Percentiles rank a stretch among this genome's conserved stretches.
phyloP scores from a whole-genome alignment of 2,888 invertebrate genomes.

The Morinoia aosen region DNA sequence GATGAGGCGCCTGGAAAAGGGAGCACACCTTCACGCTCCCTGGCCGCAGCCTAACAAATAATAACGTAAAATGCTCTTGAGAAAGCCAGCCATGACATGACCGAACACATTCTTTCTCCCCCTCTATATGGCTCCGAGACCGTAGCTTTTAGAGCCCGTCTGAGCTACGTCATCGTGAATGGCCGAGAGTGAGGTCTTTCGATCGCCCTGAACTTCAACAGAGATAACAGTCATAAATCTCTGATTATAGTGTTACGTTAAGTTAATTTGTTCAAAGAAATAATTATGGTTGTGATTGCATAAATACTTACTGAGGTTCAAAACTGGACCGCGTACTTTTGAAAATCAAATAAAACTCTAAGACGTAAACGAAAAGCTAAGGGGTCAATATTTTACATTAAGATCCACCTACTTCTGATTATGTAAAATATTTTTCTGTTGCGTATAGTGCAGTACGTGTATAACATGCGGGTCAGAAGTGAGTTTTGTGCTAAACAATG shows the following conservation, averaged over 20 bases:
- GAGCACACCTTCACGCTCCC: background rate
- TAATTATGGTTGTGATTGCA: background rate
- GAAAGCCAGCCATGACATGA: background rate
- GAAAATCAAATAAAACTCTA: background rate
- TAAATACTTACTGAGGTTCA: background rate
- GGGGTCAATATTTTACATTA: too few species aligned
- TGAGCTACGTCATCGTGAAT: background rate
- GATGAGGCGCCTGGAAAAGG: background rate
- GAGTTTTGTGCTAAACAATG: too few species aligned
- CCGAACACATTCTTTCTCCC: background rate
- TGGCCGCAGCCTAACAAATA: background rate
- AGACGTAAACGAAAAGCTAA: too few species aligned
- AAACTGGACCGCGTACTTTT: background rate
- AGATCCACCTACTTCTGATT: too few species aligned
- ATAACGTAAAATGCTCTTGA: background rate
- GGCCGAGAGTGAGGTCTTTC: background rate
- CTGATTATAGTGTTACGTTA: background rate
- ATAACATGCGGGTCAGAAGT: too few species aligned
- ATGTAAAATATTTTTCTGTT: too few species aligned
- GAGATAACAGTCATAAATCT: background rate
- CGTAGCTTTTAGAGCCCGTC: background rate
- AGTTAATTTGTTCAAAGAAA: background rate
- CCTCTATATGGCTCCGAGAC: background rate
- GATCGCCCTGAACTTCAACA: background rate
- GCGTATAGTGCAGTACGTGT: too few species aligned